Conservation (phyloP, 92 coral and sea anemone genomes). For the Chrysogorgia sp. region DNA sequence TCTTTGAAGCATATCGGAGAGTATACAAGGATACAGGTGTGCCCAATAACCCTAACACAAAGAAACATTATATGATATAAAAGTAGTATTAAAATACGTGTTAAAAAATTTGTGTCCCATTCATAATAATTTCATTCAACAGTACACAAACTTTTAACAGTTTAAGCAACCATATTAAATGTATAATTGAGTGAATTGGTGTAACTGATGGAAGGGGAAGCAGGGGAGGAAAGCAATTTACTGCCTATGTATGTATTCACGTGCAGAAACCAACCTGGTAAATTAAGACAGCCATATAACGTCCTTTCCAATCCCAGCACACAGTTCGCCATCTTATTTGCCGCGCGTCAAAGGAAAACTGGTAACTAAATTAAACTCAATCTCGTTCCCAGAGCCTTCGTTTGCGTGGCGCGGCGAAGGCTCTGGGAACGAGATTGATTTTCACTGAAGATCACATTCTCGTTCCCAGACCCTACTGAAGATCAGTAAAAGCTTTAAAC, state of each 20-base stretch:
- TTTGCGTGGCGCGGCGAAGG: too few species aligned
- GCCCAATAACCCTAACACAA: constrained; percentile 12
- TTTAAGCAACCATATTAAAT: too few species aligned
- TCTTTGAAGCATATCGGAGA: constrained; percentile 74
- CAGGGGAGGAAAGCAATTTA: too few species aligned
- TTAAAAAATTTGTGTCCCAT: neutral
- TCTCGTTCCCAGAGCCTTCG: too few species aligned
- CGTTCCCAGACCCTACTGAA: too few species aligned
- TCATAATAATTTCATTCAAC: neutral
- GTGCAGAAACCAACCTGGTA: constrained; percentile 17
- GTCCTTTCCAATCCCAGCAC: constrained; percentile 17
- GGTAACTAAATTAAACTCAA: neutral
- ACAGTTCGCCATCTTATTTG: constrained; percentile 33
- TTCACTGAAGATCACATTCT: too few species aligned
- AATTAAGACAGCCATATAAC: constrained; percentile 20
- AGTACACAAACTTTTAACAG: too few species aligned
- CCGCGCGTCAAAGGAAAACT: constrained; percentile 2
- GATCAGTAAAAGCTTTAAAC: too few species aligned
- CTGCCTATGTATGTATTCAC: neutral
- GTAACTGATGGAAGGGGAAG: too few species aligned
- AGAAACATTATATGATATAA: neutral
- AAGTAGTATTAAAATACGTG: neutral
- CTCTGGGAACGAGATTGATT: too few species aligned
- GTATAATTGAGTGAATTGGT: too few species aligned
- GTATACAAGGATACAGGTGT: constrained; percentile 23